Evolutionary conservation across 2,888 invertebrate genomes (phyloP).

Genomic region (Cephus runcator): DNA sequence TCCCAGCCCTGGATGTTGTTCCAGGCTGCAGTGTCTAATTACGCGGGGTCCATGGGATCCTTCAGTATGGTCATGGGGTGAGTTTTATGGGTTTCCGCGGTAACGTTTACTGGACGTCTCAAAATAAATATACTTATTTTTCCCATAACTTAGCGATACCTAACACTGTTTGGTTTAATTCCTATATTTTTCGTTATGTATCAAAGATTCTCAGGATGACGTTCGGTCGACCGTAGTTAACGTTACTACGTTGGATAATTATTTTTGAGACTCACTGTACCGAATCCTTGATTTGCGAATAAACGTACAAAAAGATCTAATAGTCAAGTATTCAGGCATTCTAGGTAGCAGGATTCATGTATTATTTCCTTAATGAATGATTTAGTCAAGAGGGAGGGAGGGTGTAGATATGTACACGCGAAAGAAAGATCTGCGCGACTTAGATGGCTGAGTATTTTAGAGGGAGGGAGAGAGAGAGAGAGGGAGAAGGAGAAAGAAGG

Average conservation of each 20-base stretch:
- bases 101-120: not conserved
- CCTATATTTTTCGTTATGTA: no score
- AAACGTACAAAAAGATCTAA: no score
- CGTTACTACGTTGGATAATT: no score
- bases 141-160: no score
- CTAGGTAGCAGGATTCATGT: conserved; percentile 20
- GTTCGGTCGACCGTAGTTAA: no score
- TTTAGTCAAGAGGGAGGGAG: conserved; percentile 42
- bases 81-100: conserved; percentile 11
- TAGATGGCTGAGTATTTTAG: not conserved
- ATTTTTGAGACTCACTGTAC: no score
- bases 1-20: conserved; percentile 50
- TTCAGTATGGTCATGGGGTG: conserved; percentile 8
- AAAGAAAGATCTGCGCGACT: not conserved
- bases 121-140: no score
- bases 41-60: conserved; percentile 40
- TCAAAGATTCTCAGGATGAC: no score
- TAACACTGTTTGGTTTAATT: no score
- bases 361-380: conserved; percentile 59
- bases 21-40: conserved; percentile 62
- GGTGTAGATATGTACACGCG: conserved; percentile 24
- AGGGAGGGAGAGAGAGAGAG: conserved; percentile 17
- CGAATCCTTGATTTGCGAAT: no score
- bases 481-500: conserved; percentile 20
- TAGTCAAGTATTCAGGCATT: no score